Evolutionary conservation across 2,797 vertebrate species (phyloP).

Genomic region (Crax fasciolata): DNA sequence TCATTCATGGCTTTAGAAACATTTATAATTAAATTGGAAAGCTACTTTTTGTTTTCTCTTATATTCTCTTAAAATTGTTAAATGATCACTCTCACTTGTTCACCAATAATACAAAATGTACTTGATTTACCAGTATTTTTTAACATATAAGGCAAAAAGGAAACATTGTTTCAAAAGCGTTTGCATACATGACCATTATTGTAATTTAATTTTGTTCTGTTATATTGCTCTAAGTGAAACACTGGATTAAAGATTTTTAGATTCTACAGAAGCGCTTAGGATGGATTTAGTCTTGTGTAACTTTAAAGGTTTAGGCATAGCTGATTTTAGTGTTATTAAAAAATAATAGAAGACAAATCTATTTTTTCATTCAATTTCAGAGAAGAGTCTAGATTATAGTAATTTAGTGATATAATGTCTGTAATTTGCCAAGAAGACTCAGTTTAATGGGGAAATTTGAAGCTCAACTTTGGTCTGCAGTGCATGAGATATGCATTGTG

Average conservation of each 20-base stretch:
- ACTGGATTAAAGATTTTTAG: not conserved
- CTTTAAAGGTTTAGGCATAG: not conserved
- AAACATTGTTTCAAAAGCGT: not conserved
- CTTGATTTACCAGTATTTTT: not conserved
- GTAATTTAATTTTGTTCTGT: not conserved
- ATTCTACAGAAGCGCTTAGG: not conserved
- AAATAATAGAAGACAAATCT: not conserved
- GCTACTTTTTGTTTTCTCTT: not conserved
- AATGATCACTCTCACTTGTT: not conserved
- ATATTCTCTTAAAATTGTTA: not conserved
- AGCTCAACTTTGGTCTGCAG: not conserved
- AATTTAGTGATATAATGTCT: not conserved
- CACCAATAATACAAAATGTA: not conserved
- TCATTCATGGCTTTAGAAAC: not conserved
- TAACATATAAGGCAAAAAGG: not conserved
- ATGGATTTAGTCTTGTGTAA: not conserved
- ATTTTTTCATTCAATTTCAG: not conserved
- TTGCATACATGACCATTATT: not conserved
- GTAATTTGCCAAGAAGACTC: not conserved
- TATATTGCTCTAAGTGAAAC: not conserved
- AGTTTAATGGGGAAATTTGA: not conserved
- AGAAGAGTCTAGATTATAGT: not conserved
- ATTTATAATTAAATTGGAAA: not conserved
- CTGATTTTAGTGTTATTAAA: not conserved
- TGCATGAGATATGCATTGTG: not conserved